Conservation (phyloP, 2,113 vertebrate genomes). For the Nestor notabilis region DNA sequence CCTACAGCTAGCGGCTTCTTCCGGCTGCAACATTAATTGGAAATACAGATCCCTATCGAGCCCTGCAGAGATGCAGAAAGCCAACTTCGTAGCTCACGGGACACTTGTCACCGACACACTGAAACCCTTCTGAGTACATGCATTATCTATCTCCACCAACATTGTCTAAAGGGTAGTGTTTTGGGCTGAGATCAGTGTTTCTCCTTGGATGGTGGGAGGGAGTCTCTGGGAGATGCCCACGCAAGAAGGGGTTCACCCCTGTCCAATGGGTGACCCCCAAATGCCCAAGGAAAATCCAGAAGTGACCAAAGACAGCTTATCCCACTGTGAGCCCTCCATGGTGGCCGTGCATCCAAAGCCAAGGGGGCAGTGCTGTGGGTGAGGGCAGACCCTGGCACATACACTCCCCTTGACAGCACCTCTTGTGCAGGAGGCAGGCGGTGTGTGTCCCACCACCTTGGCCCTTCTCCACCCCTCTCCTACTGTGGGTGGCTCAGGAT, state of each 20-base stretch:
- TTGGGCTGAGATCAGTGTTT: neutral
- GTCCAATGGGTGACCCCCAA: neutral
- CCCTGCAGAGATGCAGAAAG: constrained; percentile 6
- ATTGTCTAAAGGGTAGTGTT: neutral
- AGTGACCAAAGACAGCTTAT: neutral
- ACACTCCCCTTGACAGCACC: neutral
- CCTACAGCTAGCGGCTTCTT: neutral
- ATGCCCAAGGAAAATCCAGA: neutral
- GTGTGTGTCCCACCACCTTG: accelerated
- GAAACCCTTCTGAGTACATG: neutral
- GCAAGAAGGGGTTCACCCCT: neutral
- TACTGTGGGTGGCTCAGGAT: neutral
- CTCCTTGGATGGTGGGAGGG: neutral
- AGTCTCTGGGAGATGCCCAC: neutral
- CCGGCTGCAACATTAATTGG: constrained; percentile 41
- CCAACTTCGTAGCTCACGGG: neutral
- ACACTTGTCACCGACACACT: neutral
- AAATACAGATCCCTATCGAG: constrained; percentile 40
- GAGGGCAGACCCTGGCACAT: neutral
- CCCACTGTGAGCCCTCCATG: neutral
- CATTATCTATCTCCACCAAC: neutral
- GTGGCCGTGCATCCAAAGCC: neutral
- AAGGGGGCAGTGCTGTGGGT: accelerated
- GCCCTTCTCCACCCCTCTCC: neutral
- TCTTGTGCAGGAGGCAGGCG: neutral